These are phyloP conservation scores for honey bee (Apis mellifera) DNA, from an alignment of 1,140 invertebrate species.

Conservation along the genomic window Amel_HAv3.1 CM009941.2:12403501-12404000, in stretches of 20 bases:
- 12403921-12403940: not conserved
- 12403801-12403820: not conserved
- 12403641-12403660: slow-evolving; percentile 54
- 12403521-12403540: slow-evolving; percentile 3
- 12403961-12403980: too few relatives aligned
- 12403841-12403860: too few relatives aligned
- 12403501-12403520: not conserved
- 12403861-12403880: too few relatives aligned
- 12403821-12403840: too few relatives aligned
- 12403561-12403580: slow-evolving; percentile 35
- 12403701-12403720: slow-evolving; percentile 71
- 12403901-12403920: too few relatives aligned
- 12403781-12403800: slow-evolving; percentile 20
- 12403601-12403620: not conserved
- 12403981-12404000: too few relatives aligned
- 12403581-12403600: slow-evolving; percentile 35
- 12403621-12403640: slow-evolving; percentile 60
- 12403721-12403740: slow-evolving; percentile 55
- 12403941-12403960: too few relatives aligned
- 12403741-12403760: slow-evolving; percentile 24
- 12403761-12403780: slow-evolving; percentile 44
- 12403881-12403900: too few relatives aligned
- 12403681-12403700: slow-evolving; percentile 55
- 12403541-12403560: slow-evolving; percentile 16
- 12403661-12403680: slow-evolving; percentile 54